Evolutionary conservation across 2,797 vertebrate species (phyloP).

Genomic region (Chelmon rostratus): DNA sequence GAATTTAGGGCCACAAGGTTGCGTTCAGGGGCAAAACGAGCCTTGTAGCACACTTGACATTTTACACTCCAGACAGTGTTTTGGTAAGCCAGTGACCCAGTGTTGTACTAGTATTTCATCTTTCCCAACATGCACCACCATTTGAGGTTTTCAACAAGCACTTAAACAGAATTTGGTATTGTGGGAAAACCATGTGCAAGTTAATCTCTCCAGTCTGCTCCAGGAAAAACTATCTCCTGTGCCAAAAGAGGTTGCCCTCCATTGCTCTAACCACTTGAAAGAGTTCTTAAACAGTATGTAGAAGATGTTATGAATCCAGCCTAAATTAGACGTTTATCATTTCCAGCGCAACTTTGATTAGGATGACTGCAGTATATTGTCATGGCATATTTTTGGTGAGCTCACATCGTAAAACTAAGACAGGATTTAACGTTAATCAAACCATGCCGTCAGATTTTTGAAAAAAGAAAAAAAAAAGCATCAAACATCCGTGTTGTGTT

Average conservation of each 20-base stretch:
- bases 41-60: constrained; percentile 51
- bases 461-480: background rate
- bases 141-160: constrained; percentile 72
- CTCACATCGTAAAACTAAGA: constrained; percentile 22
- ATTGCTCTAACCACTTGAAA: constrained; percentile 67
- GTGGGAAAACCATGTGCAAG: constrained; percentile 74
- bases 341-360: constrained; percentile 51
- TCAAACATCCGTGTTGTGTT: constrained; percentile 6
- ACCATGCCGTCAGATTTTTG: constrained; percentile 16
- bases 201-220: constrained; percentile 69
- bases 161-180: constrained; percentile 71
- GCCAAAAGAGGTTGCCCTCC: constrained; percentile 72
- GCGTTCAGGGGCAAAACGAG: constrained; percentile 26
- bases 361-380: constrained; percentile 20
- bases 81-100: constrained; percentile 63
- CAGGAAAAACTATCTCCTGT: constrained; percentile 65
- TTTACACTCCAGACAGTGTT: constrained; percentile 56
- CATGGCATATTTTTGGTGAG: constrained; percentile 12
- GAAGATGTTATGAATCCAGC: constrained; percentile 57
- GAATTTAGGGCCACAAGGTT: constrained; percentile 41
- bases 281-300: constrained; percentile 48
- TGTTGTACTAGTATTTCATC: constrained; percentile 64
- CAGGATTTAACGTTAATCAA: constrained; percentile 40
- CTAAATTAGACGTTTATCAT: constrained; percentile 60
- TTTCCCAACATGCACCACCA: constrained; percentile 68